Base-by-base conservation (phyloP, 2,113 vertebrate genomes). In the Pteronura brasiliensis region DNA sequence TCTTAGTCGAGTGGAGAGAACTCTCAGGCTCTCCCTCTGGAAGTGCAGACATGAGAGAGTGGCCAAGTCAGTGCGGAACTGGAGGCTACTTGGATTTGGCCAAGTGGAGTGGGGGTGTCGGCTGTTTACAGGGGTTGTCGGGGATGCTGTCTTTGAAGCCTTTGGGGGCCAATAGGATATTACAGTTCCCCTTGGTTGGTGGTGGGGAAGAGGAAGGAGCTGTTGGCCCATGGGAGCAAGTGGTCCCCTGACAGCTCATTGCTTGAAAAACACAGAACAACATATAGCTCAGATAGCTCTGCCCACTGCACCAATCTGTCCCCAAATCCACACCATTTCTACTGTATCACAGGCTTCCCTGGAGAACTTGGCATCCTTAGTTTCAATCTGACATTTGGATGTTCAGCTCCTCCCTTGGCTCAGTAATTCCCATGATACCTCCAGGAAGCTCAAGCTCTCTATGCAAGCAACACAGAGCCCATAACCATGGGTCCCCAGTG, bases 401-500 rank as follows among this genome's bases (percentile, higher is more conserved):
- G 31, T 55, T 77, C 0, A 11, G 57, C 65, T 76, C 42, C 34
- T 27, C 39, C 39, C n/a, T 44, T 34, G 14, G 82, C 61, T 71
- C 69, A n/a, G 57, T 18, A 4, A 72, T 77, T 59, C 39, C 86
- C 61, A 27, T 34, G 76, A 52, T 7, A 81, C 44, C 90, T 87
- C 72, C 17, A 65, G 67, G 80, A 67, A 79, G 65, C 52, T 55
- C 52, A 17, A 55, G 52, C 52, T 55, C 5, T 55, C 4, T 55
- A 47, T 71, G 67, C 80, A 65, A 39, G 47, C 63, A 79, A 57
- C 63, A 57, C 0, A 3, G 42, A 63, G 63, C 14, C 21, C 57
- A 17, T 0, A 59, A 44, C 3, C 5, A 0, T 34, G 29, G 31
- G 21, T 29, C 25, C 49, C 59, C 7, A 0, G 2, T 47, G 74